Evolutionary conservation across 2,113 vertebrate species (phyloP), one percentile per base, ranked within the genome.

Genomic region (Rhadina sibilatrix): DNA sequence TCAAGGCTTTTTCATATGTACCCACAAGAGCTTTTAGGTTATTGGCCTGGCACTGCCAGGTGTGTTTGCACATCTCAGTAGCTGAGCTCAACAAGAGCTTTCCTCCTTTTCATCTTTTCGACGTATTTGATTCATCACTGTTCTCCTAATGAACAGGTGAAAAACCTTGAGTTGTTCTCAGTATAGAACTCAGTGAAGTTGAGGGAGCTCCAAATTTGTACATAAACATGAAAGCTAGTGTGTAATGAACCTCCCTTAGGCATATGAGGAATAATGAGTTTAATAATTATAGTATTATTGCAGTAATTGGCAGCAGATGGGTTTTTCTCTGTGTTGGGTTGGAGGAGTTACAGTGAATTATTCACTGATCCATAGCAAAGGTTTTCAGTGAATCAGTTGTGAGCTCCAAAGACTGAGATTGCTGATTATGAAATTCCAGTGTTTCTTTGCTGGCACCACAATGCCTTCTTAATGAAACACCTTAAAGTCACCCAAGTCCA

Each of bases 231-330:
- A 86, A 88, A 86, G 90, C 78, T 81, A 59, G 59, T 93, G 89
- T 85, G 56, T 89, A 93, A 87, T 93, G 72, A 88, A 47, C 42
- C 35, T 38, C 79, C 89, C 56, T 79, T 40, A 81, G 88, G 93
- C 89, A 86, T 42, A 44, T 91, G 76, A 94, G 83, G 52, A 81
- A 74, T 93, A 93, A 87, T 50, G 74, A 95, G 86, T 91, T 96
- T 90, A 86, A 92, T 91, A 93, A 94, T 96, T 81, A 69, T 15
- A 72, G 84, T 63, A 70, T 94, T 94, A 91, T 70, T 93, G 75
- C 94, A 81, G 47, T 94, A 93, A 96, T 93, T 57, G 18, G 86
- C 92, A 95, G 90, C 94, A 96, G 94, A 95, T 93, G 94, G 91
- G 47, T 70, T 95, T 92, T 66, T 54, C 75, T 90, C 90, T 87